Evolutionary conservation across 2,888 invertebrate genomes (phyloP), one percentile per base, ranked within the genome.

Genomic region (Alsophila aescularia): DNA sequence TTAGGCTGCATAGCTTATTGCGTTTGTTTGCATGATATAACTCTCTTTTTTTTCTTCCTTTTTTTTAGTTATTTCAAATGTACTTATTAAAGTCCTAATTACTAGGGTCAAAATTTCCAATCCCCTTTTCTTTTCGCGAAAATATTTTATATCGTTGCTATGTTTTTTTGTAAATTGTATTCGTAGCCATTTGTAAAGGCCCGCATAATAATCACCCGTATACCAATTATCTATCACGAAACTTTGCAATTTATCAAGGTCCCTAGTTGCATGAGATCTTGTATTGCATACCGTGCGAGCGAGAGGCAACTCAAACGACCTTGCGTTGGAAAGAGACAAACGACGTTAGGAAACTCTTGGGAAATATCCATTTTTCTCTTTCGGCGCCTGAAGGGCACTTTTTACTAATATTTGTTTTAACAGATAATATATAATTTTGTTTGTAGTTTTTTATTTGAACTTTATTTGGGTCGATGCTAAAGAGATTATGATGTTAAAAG

Each of bases 191-290:
- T 69, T 72, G 73, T 70, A 72, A 78, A 80, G 67, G 70, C 79
- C 81, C 75, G 83, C 78, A 87, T 87, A 81, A 79, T 83, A 84
- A 81, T 76, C 67, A 83, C 88, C 89, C 86, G 86, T 86, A 90
- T 86, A 84, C 79, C 81, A 87, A 89, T 88, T 89, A 87, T 87
- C 89, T 88, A 88, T 85, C 88, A 87, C 90, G 90, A 91, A 91
- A 89, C 87, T 88, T 65, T 87, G 89, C 89, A 88, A 83, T 85
- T 81, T 85, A 89, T 85, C 91, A 91, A 90, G 91, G 91, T 87
- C 87, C 80, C 66, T 76, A 79, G 84, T 88, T 90, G 90, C 90
- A 91, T 87, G 88, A 90, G 88, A 89, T 89, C 83, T 85, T 78
- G 79, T 83, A 78, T 87, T 89, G 89, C 90, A 90, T 85, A 85